These are phyloP conservation scores for Callocephalon fimbriatum DNA, from an alignment of 2,113 vertebrate species.

Conservation along the genomic window DNA sequence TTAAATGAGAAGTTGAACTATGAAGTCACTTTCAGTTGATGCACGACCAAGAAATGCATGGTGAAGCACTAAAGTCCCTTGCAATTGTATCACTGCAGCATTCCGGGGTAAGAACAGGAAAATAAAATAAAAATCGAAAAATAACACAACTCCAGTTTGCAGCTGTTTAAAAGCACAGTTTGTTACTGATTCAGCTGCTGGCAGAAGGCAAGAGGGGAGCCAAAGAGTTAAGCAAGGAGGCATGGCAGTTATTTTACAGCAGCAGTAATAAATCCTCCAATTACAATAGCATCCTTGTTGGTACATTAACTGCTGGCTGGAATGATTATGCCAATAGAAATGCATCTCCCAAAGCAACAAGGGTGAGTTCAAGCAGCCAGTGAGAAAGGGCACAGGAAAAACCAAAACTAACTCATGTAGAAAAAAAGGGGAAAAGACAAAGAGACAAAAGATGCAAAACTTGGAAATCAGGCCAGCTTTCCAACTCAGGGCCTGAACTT, in stretches of 20 bases:
- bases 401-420: neutral
- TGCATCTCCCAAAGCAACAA: conserved; percentile 14
- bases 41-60: neutral
- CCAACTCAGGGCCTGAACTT: neutral
- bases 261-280: conserved; percentile 15
- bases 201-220: neutral
- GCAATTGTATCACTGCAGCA: neutral
- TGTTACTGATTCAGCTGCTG: neutral
- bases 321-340: conserved; percentile 23
- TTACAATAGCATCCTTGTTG: conserved; percentile 58
- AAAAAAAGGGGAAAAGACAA: neutral
- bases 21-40: neutral
- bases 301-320: conserved; percentile 18
- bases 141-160: neutral
- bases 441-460: neutral
- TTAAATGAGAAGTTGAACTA: neutral
- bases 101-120: neutral
- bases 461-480: conserved; percentile 33
- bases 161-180: neutral
- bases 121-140: neutral
- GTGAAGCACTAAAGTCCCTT: neutral
- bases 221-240: conserved; percentile 11
- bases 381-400: neutral
- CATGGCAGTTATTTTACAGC: conserved; percentile 3
- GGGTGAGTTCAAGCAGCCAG: conserved; percentile 8